Evolutionary conservation across 2,888 invertebrate species (phyloP).

Genomic region (Apamea monoglypha): DNA sequence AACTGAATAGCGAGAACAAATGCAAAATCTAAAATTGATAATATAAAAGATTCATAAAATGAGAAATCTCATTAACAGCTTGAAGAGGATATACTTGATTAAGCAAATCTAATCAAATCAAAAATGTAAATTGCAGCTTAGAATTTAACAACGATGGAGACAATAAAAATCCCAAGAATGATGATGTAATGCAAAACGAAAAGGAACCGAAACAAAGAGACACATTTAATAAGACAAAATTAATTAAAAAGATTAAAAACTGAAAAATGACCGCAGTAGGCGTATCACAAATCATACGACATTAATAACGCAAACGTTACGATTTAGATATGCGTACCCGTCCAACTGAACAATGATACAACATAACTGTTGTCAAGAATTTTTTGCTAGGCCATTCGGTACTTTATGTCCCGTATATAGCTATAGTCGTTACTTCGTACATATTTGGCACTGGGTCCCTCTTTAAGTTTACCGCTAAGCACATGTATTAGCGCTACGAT

Average conservation of each 20-base stretch:
- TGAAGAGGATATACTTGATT: conserved; percentile 26
- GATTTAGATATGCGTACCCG: conserved; percentile 65
- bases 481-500: conserved; percentile 82
- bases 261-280: conserved; percentile 54
- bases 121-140: conserved; percentile 27
- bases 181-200: conserved; percentile 16
- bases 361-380: conserved; percentile 63
- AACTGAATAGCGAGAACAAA: conserved; percentile 39
- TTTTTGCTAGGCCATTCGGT: conserved; percentile 74
- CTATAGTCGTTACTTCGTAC: conserved; percentile 80
- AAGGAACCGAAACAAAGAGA: conserved; percentile 20
- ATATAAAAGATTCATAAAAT: conserved; percentile 20
- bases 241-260: conserved; percentile 58
- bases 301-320: conserved; percentile 59
- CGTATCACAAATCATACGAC: conserved; percentile 52
- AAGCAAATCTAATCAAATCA: conserved; percentile 26
- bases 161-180: not conserved
- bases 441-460: conserved; percentile 87
- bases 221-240: conserved; percentile 41
- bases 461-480: conserved; percentile 87
- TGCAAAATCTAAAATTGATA: conserved; percentile 25
- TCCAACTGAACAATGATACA: conserved; percentile 69
- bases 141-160: not conserved
- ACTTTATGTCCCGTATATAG: conserved; percentile 86
- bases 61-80: conserved; percentile 27